Evolutionary conservation across 2,113 vertebrate genomes (phyloP).

Genomic region (Castor canadensis): DNA sequence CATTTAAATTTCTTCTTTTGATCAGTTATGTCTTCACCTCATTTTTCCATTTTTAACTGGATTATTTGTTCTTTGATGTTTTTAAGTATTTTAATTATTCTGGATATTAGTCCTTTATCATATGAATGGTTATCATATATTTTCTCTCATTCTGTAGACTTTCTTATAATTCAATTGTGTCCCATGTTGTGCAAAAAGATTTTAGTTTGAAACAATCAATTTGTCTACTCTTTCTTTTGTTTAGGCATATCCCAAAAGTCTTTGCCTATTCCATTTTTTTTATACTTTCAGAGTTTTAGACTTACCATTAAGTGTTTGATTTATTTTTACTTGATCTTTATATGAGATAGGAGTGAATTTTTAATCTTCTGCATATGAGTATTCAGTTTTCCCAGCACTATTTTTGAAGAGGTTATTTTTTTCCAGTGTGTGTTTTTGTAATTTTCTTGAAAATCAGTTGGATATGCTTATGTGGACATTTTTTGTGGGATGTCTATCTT

Average conservation of each 20-base stretch:
- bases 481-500: not conserved
- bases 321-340: not conserved
- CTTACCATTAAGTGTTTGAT: not conserved
- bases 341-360: not conserved
- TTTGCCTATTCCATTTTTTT: not conserved
- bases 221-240: not conserved
- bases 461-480: not conserved
- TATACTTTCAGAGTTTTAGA: not conserved
- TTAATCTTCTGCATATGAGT: not conserved
- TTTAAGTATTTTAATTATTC: no score
- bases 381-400: not conserved
- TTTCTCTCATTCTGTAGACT: not conserved
- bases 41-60: no score
- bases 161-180: not conserved
- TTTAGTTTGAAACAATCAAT: not conserved
- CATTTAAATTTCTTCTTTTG: no score
- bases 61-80: no score
- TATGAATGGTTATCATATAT: not conserved
- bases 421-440: not conserved
- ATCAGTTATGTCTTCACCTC: no score
- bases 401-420: not conserved
- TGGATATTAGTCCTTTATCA: not conserved
- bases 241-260: not conserved
- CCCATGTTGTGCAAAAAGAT: not conserved
- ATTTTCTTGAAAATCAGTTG: not conserved